Evolutionary conservation across 2,888 invertebrate species (phyloP), one percentile per base, ranked within the genome.

Genomic region (Caenorhabditis macrosperma): DNA sequence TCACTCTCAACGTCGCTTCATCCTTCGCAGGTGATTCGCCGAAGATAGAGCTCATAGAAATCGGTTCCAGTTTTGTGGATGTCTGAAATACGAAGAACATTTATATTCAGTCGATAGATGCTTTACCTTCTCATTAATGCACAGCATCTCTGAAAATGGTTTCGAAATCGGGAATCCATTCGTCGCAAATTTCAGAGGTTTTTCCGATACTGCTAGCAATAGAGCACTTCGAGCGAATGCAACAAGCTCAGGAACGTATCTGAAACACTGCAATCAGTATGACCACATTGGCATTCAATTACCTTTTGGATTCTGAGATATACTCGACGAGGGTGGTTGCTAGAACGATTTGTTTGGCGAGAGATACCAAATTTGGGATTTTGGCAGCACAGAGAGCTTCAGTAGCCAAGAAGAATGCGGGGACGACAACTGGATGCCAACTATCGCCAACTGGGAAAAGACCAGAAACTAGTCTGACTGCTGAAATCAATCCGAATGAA

Each of bases 381-480:
- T 82, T 81, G 1, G 83, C 81, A n/a, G 75, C 50, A 12, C 81
- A 81, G 15, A 80, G 67, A 5, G 75, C 72, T 91, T 95, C 94
- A 44, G 94, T 93, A 92, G 96, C 95, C 86, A 96, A 95, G 81
- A 95, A 92, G 85, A 95, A 88, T 26, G 93, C 91, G n/a, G 96
- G 96, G 15, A 95, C 95, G n/a, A 94, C 94, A 3, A 97, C 93
- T 0, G 94, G 94, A 93, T 97, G 97, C 46, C 94, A 93, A 90
- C 94, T 95, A 91, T 97, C 97, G 0, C 96, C 96, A 0, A 96
- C 94, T 0, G 96, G 95, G 91, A 95, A 97, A 66, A 97, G 90
- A 50, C 94, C 91, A 7, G 94, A 94, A 3, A 95, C 93, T 82
- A 95, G 89, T 92, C 96, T 96, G 78, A 97, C 94, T 89, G 67